A percentile compares a stretch with the other conserved stretches of the same genome.
phyloP scores from a whole-genome alignment of 2,113 vertebrate genomes.

The human region GRCh38 chr4:130984501-130985000 shows the following conservation, averaged over 20 bases:
- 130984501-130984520: background rate
- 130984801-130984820: background rate
- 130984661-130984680: background rate
- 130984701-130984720: background rate
- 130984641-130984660: background rate
- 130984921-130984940: background rate
- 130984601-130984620: background rate
- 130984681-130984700: background rate
- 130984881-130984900: background rate
- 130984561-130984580: background rate
- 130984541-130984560: background rate
- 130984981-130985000: background rate
- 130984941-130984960: background rate
- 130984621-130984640: background rate
- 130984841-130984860: background rate
- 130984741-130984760: background rate
- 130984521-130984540: background rate
- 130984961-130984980: background rate
- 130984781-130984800: background rate
- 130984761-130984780: background rate
- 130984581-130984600: background rate
- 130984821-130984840: background rate
- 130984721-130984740: background rate
- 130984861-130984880: background rate
- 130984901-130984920: background rate